Percentiles rank a stretch among this genome's conserved stretches.
phyloP scores from a whole-genome alignment of 2,797 vertebrate genomes.

The Remorina albescens region DNA sequence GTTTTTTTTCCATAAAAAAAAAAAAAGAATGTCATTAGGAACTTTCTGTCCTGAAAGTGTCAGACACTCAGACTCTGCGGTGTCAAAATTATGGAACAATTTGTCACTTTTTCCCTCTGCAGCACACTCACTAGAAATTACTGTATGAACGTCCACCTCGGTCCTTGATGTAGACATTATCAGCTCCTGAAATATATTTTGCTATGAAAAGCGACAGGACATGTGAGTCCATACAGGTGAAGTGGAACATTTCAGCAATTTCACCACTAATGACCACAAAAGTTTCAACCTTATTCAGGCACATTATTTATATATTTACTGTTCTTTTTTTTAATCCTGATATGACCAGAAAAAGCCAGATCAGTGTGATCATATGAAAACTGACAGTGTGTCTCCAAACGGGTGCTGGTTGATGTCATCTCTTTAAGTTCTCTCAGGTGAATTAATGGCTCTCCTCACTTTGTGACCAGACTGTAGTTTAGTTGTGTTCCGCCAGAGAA shows the following conservation, averaged over 20 bases:
- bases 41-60: conserved; percentile 50
- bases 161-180: conserved; percentile 3
- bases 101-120: neutral
- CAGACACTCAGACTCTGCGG: conserved; percentile 29
- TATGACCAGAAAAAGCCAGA: neutral
- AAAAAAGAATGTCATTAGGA: conserved; percentile 53
- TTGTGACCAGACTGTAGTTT: conserved; percentile 13
- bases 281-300: conserved; percentile 1
- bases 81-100: conserved; percentile 40
- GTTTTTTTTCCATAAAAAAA: neutral
- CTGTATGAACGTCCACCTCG: conserved; percentile 10
- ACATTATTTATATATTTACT: neutral
- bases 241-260: neutral
- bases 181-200: conserved; percentile 5
- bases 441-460: conserved; percentile 18
- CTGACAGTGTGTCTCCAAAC: neutral
- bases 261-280: neutral
- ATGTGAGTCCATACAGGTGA: neutral
- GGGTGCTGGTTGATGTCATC: neutral
- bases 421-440: neutral
- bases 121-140: neutral
- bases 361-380: neutral
- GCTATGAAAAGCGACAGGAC: neutral
- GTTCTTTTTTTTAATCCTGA: neutral
- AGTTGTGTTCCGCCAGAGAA: conserved; percentile 27